A percentile compares a stretch with the other conserved stretches of the same genome.
These are phyloP conservation scores for Dicentrarchus labrax DNA, from an alignment of 2,113 vertebrate species.

Conservation along the genomic window DNA sequence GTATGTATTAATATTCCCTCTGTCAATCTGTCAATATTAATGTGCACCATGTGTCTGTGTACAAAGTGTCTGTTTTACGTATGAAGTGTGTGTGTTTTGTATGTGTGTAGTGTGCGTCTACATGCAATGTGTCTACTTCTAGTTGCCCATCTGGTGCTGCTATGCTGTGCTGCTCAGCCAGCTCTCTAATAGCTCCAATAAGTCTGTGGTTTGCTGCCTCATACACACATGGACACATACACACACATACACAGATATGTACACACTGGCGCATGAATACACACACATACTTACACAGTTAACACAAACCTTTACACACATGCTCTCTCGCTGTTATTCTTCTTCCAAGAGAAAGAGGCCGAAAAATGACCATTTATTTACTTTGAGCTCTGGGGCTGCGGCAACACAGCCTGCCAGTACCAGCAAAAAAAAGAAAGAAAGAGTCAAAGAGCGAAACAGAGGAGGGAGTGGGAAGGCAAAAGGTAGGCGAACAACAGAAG, in stretches of 20 bases:
- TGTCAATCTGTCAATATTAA: conserved; percentile 75
- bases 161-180: conserved; percentile 80
- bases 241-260: conserved; percentile 54
- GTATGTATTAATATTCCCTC: conserved; percentile 75
- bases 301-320: conserved; percentile 70
- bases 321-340: conserved; percentile 76
- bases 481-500: conserved; percentile 52
- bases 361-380: conserved; percentile 85
- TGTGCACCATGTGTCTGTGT: conserved; percentile 63
- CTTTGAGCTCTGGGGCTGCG: conserved; percentile 78
- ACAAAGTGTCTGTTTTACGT: conserved; percentile 61
- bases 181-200: conserved; percentile 85
- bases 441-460: conserved; percentile 50
- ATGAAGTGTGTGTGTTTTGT: conserved; percentile 39
- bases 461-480: conserved; percentile 49
- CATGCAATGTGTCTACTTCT: conserved; percentile 68
- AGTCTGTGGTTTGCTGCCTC: conserved; percentile 86
- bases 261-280: conserved; percentile 56
- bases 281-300: conserved; percentile 66
- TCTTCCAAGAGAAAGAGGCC: conserved; percentile 80
- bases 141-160: conserved; percentile 85
- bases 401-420: conserved; percentile 63
- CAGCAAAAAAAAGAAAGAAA: conserved; percentile 26
- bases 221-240: conserved; percentile 69
- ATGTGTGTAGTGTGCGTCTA: conserved; percentile 57